These are phyloP conservation scores for Cricetomys ansorgei DNA, from an alignment of 2,113 vertebrate genomes.

Conservation along the genomic window DNA sequence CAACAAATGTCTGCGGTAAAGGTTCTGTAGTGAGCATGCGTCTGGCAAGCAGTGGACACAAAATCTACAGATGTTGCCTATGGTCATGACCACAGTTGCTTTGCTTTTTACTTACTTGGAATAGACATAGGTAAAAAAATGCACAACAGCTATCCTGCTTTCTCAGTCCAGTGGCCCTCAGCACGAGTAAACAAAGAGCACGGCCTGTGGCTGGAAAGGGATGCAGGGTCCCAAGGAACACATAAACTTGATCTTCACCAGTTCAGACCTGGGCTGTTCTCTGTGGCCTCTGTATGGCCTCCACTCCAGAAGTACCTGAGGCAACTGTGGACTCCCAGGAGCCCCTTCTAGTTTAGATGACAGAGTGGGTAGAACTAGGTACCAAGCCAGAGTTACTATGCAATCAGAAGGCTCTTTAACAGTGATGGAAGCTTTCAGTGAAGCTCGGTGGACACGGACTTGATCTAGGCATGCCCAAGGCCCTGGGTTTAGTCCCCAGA, in stretches of 20 bases:
- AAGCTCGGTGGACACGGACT: neutral
- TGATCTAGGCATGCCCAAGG: neutral
- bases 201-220: accelerated
- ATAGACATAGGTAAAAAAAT: neutral
- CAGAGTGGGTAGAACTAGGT: too few relatives aligned
- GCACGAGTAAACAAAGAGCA: neutral
- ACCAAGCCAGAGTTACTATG: neutral
- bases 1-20: neutral
- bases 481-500: neutral
- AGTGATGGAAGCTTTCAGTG: neutral
- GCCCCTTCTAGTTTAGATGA: neutral
- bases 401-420: neutral
- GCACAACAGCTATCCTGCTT: neutral
- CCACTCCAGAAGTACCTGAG: neutral
- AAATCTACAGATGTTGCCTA: neutral
- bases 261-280: neutral
- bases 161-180: neutral
- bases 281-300: neutral
- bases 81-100: accelerated
- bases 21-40: too few relatives aligned
- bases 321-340: neutral
- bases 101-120: neutral
- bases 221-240: too few relatives aligned
- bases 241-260: neutral
- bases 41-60: neutral